A percentile compares a stretch with the other conserved stretches of the same genome.
phyloP scores from a whole-genome alignment of 2,113 vertebrate species.

The Rattus norvegicus region DNA sequence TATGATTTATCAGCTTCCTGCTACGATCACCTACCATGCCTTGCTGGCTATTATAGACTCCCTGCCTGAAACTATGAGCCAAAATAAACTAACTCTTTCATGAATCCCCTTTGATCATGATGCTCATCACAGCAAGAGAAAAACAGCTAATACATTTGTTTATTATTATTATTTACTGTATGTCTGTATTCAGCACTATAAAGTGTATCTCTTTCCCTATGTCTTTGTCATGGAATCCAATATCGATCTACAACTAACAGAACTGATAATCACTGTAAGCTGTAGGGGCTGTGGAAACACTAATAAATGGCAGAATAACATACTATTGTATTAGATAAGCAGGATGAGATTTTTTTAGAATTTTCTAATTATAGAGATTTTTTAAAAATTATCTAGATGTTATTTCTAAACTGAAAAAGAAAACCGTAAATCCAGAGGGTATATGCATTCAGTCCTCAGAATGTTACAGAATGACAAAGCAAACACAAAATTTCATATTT shows the following conservation, averaged over 20 bases:
- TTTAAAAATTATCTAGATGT: background rate
- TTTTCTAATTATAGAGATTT: background rate
- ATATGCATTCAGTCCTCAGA: background rate
- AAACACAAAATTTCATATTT: slow-evolving; percentile 10
- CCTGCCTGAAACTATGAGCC: background rate
- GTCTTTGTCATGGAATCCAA: background rate
- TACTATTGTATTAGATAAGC: background rate
- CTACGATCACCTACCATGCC: background rate
- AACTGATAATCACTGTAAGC: background rate
- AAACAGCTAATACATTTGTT: background rate
- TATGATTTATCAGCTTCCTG: background rate
- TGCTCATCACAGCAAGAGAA: background rate
- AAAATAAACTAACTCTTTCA: background rate
- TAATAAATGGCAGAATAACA: background rate
- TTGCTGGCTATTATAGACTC: background rate
- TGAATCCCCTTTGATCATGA: background rate
- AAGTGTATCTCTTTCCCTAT: background rate
- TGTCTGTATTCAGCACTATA: background rate
- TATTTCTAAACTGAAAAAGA: background rate
- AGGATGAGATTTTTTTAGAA: background rate
- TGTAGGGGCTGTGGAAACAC: background rate
- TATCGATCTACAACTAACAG: background rate
- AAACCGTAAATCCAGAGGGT: background rate
- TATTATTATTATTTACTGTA: too few species aligned
- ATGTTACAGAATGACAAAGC: background rate